These are phyloP conservation scores for Sorex maritimensis DNA, from an alignment of 2,797 vertebrate genomes.

Conservation along the genomic window DNA sequence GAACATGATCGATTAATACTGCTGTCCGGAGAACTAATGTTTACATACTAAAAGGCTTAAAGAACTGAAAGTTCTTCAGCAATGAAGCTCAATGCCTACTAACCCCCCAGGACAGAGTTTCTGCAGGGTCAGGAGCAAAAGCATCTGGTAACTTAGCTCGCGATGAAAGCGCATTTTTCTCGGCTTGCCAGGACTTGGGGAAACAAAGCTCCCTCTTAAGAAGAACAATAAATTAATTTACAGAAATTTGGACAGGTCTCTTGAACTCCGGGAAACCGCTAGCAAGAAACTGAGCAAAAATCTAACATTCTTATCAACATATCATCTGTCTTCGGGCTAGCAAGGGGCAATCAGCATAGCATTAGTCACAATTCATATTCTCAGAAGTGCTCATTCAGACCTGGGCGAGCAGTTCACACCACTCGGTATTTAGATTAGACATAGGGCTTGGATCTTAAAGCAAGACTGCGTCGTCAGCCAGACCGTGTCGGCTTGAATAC, in stretches of 20 bases:
- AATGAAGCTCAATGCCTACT: conserved; percentile 15
- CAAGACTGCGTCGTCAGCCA: neutral
- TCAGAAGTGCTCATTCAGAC: conserved; percentile 46
- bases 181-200: conserved; percentile 63
- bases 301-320: conserved; percentile 65
- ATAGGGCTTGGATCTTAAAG: conserved; percentile 23
- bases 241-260: conserved; percentile 71
- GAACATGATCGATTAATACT: conserved; percentile 50
- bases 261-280: conserved; percentile 50
- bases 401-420: conserved; percentile 6
- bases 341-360: conserved; percentile 38
- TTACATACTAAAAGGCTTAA: too few relatives aligned
- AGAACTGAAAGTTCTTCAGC: too few relatives aligned
- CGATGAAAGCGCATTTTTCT: conserved; percentile 64
- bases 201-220: conserved; percentile 72
- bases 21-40: too few relatives aligned
- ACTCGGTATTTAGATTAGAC: conserved; percentile 15
- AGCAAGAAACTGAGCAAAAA: conserved; percentile 54
- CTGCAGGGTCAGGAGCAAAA: conserved; percentile 58
- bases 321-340: conserved; percentile 27
- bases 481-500: conserved; percentile 16
- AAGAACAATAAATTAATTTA: conserved; percentile 82
- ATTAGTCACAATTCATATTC: conserved; percentile 35
- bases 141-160: conserved; percentile 54
- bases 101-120: conserved; percentile 7